Percentiles rank a stretch among this genome's conserved stretches.
These are phyloP conservation scores for Conops quadrifasciatus DNA, from an alignment of 2,888 invertebrate genomes.

Conservation along the genomic window DNA sequence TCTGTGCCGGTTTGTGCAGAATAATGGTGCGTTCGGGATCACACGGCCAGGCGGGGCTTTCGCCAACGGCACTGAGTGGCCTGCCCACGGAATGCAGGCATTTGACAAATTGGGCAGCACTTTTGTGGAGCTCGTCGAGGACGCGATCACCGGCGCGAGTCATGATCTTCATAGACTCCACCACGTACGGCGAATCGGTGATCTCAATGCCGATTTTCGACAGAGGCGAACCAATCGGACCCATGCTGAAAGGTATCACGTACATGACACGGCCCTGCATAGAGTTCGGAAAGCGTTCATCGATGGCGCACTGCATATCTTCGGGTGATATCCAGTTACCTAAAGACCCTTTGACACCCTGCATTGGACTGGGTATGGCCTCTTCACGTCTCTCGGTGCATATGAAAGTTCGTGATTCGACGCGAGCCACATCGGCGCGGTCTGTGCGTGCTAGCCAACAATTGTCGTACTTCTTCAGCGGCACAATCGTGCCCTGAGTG, in stretches of 20 bases:
- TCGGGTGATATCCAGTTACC: conserved; percentile 93
- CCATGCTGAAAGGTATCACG: conserved; percentile 98
- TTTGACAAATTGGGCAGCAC: conserved; percentile 75
- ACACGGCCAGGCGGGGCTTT: conserved; percentile 89
- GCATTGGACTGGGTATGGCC: conserved; percentile 75
- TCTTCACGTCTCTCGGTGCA: conserved; percentile 82
- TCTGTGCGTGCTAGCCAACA: conserved; percentile 96
- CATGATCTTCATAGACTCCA: conserved; percentile 97
- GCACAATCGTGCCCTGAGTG: conserved; percentile 79
- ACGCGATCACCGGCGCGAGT: conserved; percentile 82
- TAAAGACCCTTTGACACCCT: conserved; percentile 82
- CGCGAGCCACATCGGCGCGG: conserved; percentile 96
- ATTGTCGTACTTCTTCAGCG: conserved; percentile 88
- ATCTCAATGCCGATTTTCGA: conserved; percentile 97
- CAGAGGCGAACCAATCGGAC: conserved; percentile 92
- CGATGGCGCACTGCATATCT: conserved; percentile 81
- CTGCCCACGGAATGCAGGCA: conserved; percentile 95
- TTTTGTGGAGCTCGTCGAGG: conserved; percentile 67
- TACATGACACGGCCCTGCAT: conserved; percentile 97
- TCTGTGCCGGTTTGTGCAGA: conserved; percentile 74
- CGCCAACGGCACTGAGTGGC: conserved; percentile 70
- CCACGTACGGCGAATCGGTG: conserved; percentile 97
- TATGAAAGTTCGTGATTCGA: conserved; percentile 96
- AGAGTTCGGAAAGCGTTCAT: conserved; percentile 86
- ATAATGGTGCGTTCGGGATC: conserved; percentile 95